phyloP scores from a whole-genome alignment of 2,113 vertebrate genomes.

The Tachysurus fulvidraco region DNA sequence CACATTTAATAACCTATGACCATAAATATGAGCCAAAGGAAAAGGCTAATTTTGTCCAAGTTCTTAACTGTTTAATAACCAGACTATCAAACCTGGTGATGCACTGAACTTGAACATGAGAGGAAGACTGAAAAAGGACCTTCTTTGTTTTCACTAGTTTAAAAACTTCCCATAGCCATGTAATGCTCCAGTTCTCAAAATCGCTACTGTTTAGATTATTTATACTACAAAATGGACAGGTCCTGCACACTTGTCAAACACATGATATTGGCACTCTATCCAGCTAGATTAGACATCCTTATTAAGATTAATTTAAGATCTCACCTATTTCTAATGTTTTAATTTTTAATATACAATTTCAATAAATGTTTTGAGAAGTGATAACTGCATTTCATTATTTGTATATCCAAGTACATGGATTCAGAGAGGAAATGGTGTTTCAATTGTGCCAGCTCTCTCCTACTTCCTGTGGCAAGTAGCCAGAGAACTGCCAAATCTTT shows the following conservation, averaged over 20 bases:
- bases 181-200: not conserved
- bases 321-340: not conserved
- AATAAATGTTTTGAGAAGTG: too few relatives aligned
- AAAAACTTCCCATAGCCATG: not conserved
- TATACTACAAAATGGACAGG: not conserved
- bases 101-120: not conserved
- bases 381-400: too few relatives aligned
- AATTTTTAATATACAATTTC: too few relatives aligned
- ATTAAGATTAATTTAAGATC: not conserved
- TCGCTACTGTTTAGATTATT: not conserved
- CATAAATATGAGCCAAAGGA: not conserved
- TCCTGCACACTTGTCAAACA: not conserved
- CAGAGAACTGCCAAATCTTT: not conserved
- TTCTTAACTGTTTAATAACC: not conserved
- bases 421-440: not conserved
- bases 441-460: not conserved
- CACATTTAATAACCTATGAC: not conserved
- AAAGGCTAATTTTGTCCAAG: not conserved
- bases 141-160: not conserved
- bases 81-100: not conserved
- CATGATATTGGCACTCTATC: not conserved
- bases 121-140: not conserved
- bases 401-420: not conserved
- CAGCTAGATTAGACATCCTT: not conserved
- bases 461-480: not conserved